Percentiles rank a stretch among this genome's conserved stretches.
These are phyloP conservation scores for Taxidea taxus DNA, from an alignment of 2,113 vertebrate species.

Conservation along the genomic window DNA sequence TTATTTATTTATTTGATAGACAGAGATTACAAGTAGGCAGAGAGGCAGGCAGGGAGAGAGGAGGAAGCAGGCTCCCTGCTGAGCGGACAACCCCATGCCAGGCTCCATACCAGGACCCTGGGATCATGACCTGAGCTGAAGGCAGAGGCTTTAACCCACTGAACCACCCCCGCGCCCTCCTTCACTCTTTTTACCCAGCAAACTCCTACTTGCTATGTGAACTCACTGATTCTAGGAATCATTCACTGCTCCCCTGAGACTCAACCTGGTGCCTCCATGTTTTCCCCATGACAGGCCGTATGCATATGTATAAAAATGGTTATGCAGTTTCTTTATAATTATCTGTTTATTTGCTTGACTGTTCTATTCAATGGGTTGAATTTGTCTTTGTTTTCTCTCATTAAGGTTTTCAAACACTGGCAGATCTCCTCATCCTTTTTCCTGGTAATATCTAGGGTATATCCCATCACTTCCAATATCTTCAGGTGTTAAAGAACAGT, in stretches of 20 bases:
- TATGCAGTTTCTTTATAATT: neutral
- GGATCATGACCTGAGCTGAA: too few relatives aligned
- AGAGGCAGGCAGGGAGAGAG: too few relatives aligned
- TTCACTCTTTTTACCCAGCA: neutral
- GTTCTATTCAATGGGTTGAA: neutral
- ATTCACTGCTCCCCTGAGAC: neutral
- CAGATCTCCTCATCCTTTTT: neutral
- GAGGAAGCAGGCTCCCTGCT: too few relatives aligned
- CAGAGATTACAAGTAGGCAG: too few relatives aligned
- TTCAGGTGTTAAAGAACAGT: neutral
- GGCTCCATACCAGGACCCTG: too few relatives aligned
- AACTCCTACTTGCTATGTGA: neutral
- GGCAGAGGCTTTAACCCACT: too few relatives aligned
- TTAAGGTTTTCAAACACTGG: neutral
- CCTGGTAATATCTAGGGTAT: neutral
- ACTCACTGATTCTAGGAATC: neutral
- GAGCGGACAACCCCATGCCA: too few relatives aligned
- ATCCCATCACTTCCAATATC: neutral
- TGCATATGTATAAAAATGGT: neutral
- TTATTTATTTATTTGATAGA: too few relatives aligned
- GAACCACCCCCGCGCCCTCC: too few relatives aligned
- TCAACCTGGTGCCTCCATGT: neutral
- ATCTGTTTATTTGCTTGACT: neutral
- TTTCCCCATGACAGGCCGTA: neutral
- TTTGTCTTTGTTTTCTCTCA: neutral